Evolutionary conservation across 1,140 invertebrate genomes (phyloP).

Genomic region (Apis mellifera): Amel_HAv3.1 CM009934.2:9985501-9986000

Average conservation of each 20-base stretch:
- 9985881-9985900: conserved; percentile 59
- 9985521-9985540: neutral
- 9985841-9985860: conserved; percentile 63
- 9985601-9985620: conserved; percentile 74
- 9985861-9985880: conserved; percentile 54
- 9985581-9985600: conserved; percentile 59
- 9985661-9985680: conserved; percentile 50
- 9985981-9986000: conserved; percentile 82
- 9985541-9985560: conserved; percentile 53
- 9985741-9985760: conserved; percentile 37
- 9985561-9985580: conserved; percentile 51
- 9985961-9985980: conserved; percentile 81
- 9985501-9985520: neutral
- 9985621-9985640: conserved; percentile 76
- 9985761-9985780: neutral
- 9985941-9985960: conserved; percentile 82
- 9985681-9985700: conserved; percentile 55
- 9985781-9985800: neutral
- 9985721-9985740: conserved; percentile 69
- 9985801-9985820: neutral
- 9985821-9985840: neutral
- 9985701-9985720: conserved; percentile 62
- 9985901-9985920: conserved; percentile 72
- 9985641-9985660: conserved; percentile 81
- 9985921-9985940: conserved; percentile 76